These are phyloP conservation scores for Galerucella calmariensis DNA, from an alignment of 2,888 invertebrate species.

Conservation along the genomic window DNA sequence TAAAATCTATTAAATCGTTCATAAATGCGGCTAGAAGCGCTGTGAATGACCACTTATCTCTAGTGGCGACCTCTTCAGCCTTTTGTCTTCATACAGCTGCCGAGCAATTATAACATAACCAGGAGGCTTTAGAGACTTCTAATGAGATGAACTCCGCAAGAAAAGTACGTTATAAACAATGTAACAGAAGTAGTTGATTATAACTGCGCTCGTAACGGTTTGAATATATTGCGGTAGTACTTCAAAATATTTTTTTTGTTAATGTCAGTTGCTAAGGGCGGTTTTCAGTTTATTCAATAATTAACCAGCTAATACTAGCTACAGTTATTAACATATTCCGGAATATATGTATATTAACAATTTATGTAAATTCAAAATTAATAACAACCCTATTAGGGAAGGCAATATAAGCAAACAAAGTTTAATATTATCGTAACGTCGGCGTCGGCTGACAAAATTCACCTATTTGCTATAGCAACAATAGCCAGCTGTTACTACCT, in stretches of 20 bases:
- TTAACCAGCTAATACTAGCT: too few relatives aligned
- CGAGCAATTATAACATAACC: slow-evolving; percentile 61
- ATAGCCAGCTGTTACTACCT: slow-evolving; percentile 49
- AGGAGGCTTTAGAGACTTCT: slow-evolving; percentile 48
- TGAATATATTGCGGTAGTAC: slow-evolving; percentile 26
- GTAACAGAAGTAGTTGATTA: slow-evolving; percentile 37
- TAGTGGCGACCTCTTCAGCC: slow-evolving; percentile 56
- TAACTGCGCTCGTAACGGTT: slow-evolving; percentile 29
- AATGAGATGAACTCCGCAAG: slow-evolving; percentile 49
- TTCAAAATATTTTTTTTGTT: slow-evolving; percentile 1
- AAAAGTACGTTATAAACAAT: slow-evolving; percentile 35
- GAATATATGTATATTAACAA: slow-evolving; percentile 11
- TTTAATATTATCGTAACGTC: slow-evolving; percentile 29
- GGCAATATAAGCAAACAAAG: slow-evolving; percentile 37
- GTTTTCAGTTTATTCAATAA: neutral
- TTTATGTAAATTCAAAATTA: slow-evolving; percentile 29
- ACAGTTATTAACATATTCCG: too few relatives aligned
- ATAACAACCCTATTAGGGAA: slow-evolving; percentile 30
- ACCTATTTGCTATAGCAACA: slow-evolving; percentile 47
- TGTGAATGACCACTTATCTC: slow-evolving; percentile 46
- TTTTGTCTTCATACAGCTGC: slow-evolving; percentile 60
- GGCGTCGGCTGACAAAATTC: slow-evolving; percentile 39
- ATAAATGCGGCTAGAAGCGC: slow-evolving; percentile 54
- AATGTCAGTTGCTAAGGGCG: neutral
- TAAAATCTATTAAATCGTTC: slow-evolving; percentile 56